A percentile compares a stretch with the other conserved stretches of the same genome.
Conservation (phyloP, 2,797 vertebrate genomes). For the Onychomys torridus region DNA sequence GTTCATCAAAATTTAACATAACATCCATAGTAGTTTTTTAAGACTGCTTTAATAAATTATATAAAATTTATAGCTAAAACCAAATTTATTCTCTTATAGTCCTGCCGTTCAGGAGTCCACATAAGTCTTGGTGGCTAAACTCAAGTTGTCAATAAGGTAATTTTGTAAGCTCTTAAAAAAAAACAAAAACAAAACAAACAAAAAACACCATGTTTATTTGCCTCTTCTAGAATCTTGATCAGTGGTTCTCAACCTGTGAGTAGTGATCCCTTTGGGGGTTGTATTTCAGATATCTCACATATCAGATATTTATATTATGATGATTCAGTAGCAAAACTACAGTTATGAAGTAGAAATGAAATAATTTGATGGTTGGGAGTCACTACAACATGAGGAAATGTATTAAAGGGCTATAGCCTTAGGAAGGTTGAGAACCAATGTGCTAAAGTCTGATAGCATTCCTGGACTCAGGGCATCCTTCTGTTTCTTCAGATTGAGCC, state of each 20-base stretch:
- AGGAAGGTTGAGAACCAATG: neutral
- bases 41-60: neutral
- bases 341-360: neutral
- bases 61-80: neutral
- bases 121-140: neutral
- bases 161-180: neutral
- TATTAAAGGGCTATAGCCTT: neutral
- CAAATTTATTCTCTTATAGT: neutral
- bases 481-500: neutral
- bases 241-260: neutral
- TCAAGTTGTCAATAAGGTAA: neutral
- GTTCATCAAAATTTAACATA: neutral
- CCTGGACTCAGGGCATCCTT: neutral
- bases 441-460: neutral
- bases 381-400: neutral
- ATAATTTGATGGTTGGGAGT: neutral
- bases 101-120: neutral
- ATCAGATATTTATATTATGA: neutral
- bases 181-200: no score
- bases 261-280: neutral
- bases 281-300: neutral
- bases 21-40: neutral
- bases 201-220: neutral
- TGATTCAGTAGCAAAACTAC: neutral
- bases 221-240: neutral